Conservation (phyloP, 1,140 invertebrate species). For the Cardiocondyla obscurior region DNA sequence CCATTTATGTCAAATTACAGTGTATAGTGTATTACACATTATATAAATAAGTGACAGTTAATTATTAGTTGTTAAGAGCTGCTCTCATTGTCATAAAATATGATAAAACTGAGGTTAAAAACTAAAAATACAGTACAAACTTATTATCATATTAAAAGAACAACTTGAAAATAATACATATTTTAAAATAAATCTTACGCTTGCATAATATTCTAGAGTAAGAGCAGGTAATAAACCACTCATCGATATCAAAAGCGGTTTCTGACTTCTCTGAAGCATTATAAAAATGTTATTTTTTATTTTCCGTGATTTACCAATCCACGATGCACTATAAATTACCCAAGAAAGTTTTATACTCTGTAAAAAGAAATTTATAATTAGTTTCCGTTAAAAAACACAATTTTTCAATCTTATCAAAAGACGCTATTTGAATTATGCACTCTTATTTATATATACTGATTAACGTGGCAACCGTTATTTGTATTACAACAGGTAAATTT, state of each 20-base stretch:
- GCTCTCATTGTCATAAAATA: conserved; percentile 63
- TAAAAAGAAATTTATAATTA: background rate
- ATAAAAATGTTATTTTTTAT: conserved; percentile 20
- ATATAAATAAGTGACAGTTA: background rate
- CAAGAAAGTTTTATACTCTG: conserved; percentile 40
- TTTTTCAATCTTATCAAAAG: too few species aligned
- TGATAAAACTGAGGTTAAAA: conserved; percentile 54
- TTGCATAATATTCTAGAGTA: conserved; percentile 58
- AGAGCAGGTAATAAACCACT: conserved; percentile 50
- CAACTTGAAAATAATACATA: background rate
- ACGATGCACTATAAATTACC: background rate
- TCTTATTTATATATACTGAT: too few species aligned
- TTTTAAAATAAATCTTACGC: conserved; percentile 42
- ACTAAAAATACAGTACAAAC: conserved; percentile 40
- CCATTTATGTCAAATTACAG: too few species aligned
- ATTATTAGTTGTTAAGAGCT: background rate
- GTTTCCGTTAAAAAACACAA: too few species aligned
- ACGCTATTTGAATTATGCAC: too few species aligned
- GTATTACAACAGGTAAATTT: too few species aligned
- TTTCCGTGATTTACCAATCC: conserved; percentile 22
- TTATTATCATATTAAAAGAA: background rate
- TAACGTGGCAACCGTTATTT: too few species aligned
- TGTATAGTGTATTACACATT: background rate
- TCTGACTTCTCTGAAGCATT: conserved; percentile 51
- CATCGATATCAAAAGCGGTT: conserved; percentile 40